Base-by-base conservation (phyloP, 1,140 invertebrate species). In the Drosophila ogumai region DNA sequence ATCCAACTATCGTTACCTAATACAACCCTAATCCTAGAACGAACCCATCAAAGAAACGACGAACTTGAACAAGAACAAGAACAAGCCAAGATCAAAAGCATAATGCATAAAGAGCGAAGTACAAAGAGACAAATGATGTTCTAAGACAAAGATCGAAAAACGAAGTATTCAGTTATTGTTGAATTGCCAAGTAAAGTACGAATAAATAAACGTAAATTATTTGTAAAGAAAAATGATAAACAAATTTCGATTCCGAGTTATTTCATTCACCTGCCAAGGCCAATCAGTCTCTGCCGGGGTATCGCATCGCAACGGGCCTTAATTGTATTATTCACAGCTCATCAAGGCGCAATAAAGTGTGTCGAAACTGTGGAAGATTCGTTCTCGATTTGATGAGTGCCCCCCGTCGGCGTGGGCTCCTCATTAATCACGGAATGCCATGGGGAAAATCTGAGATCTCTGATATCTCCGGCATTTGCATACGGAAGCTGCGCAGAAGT, bases 101-200 rank as follows among this genome's bases (percentile, higher is more conserved):
- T 68, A 79, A 81, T 84, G 75, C 47, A 88, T 68, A 79, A 81
- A 90, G 75, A 79, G 75, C 75, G 68, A 82, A 88, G 85, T 88
- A 88, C 85, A 88, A 88, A 88, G 85, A 88, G 85, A 88, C 85
- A 88, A 90, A 88, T 90, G 85, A 90, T 81, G 85, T 79, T 88
- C 74, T 77, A 66, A 74, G 73, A 75, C 57, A 65, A 56, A 78
- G 74, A 63, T 71, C 75, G 64, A 57, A 73, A 66, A 73, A 67
- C 60, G 31, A 79, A 79, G 60, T 79, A 79, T 79, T 79, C 68
- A 87, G 84, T 84, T 88, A 87, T 84, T 87, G 84, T 87, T 87
- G 82, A 88, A 77, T 77, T 75, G 72, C 63, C 57, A 50, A 61
- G 65, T 78, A 87, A 87, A 81, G 54, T 68, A 73, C 72, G 74